Percentiles rank a stretch among this genome's conserved stretches.
Conservation (phyloP, 2,113 vertebrate genomes). For the Gavia stellata region DNA sequence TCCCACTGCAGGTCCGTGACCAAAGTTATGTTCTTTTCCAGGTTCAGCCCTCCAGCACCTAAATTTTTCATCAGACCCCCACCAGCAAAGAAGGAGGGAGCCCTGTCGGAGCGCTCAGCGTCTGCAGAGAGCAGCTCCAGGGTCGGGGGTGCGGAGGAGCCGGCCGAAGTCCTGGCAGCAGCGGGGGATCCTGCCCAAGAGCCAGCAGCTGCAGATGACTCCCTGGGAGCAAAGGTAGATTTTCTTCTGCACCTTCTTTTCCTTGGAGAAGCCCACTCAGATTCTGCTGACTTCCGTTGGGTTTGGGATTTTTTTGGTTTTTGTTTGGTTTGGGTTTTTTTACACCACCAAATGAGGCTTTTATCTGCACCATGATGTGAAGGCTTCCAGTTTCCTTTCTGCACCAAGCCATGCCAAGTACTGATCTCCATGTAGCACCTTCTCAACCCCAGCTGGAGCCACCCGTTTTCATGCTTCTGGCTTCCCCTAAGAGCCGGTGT, state of each 20-base stretch:
- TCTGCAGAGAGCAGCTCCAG: neutral
- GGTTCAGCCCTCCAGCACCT: neutral
- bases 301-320: neutral
- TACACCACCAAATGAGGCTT: neutral
- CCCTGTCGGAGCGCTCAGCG: rapidly evolving
- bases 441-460: neutral
- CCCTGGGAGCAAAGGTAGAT: neutral
- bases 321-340: neutral
- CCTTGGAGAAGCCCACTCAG: neutral
- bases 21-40: neutral
- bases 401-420: no score
- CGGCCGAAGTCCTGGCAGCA: rapidly evolving
- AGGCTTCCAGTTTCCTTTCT: neutral
- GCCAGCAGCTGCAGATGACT: neutral
- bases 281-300: neutral
- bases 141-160: rapidly evolving
- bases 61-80: neutral
- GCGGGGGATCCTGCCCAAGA: rapidly evolving
- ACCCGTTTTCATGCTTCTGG: rapidly evolving
- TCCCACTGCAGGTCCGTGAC: neutral
- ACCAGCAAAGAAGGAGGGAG: neutral
- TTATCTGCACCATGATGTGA: neutral
- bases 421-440: neutral
- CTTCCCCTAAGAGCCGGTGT: rapidly evolving
- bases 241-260: neutral